Base-by-base conservation (phyloP, 2,888 invertebrate species). In the Andrena chrysosceles region DNA sequence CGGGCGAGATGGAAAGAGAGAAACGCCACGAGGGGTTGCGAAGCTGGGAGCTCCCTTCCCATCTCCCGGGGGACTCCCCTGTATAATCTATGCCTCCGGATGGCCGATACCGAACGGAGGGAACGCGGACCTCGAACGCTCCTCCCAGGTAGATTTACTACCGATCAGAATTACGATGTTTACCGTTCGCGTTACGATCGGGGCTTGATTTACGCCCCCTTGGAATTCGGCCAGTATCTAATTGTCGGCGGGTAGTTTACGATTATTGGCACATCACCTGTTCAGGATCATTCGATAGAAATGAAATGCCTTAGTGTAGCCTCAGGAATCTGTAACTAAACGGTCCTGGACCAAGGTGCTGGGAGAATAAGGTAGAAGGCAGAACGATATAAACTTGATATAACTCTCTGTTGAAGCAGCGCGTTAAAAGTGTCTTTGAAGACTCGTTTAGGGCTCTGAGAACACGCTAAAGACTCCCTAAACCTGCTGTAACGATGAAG, bases 31-130 rank as follows among this genome's bases (percentile, higher is more conserved):
- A 72, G 78, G 42, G 84, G 81, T 83, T 83, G 62, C 56, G 70
- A 81, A 60, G 76, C 64, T 79, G 77, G 77, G 42, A 56, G 35
- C 59, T 42, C 84, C 85, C 83, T 68, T 71, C 74, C 73, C 70
- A 33, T 67, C 77, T 84, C 88, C 64, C 64, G 80, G 76, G 87
- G 87, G 81, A 67, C 80, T 63, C 84, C 56, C 60, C 83, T 85
- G 85, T 83, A 89, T 88, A 90, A 90, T 91, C 91, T 88, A 93
- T 91, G 90, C 86, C 35, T 84, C 81, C 83, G 89, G 91, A 92
- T 92, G 90, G 92, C 92, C 92, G 91, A 92, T 93, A 90, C 90
- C 87, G 83, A 92, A 78, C 75, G 74, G 70, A 71, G 75, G 29
- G 70, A 56, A 26, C 33, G 26, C 26, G 23, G 2, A 42, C 42